Conservation (phyloP, 2,888 invertebrate species). For the Pharmacophagus antenor region DNA sequence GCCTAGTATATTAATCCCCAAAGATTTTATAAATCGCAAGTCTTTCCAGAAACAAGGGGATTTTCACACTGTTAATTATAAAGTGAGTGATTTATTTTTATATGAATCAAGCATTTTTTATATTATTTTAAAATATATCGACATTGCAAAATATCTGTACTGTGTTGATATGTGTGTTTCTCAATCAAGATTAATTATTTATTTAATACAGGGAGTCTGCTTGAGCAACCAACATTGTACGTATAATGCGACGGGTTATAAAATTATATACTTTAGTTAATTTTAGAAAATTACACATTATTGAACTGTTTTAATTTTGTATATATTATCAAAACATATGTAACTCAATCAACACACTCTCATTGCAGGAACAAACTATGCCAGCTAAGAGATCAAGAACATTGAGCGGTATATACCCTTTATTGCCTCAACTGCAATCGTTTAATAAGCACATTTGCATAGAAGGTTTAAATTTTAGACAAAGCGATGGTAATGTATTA, state of each 20-base stretch:
- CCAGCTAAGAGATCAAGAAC: slow-evolving; percentile 41
- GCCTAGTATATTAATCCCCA: slow-evolving; percentile 26
- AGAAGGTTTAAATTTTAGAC: slow-evolving; percentile 45
- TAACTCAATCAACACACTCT: background rate
- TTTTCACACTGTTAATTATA: background rate
- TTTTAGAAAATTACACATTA: no score
- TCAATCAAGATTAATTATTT: no score
- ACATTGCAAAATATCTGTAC: no score
- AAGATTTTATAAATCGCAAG: slow-evolving; percentile 21
- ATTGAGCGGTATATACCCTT: slow-evolving; percentile 57
- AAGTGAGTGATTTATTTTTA: background rate
- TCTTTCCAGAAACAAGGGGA: background rate
- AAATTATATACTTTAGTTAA: no score
- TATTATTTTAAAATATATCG: no score
- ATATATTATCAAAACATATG: no score
- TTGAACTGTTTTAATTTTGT: no score
- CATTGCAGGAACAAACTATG: background rate
- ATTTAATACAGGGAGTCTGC: no score
- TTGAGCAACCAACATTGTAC: no score
- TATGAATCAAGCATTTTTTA: no score
- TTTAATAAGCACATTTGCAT: slow-evolving; percentile 33
- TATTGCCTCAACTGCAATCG: slow-evolving; percentile 34
- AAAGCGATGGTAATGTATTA: slow-evolving; percentile 50
- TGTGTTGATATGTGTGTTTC: no score
- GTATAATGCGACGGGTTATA: no score